Evolutionary conservation across 2,888 invertebrate species (phyloP).

Genomic region (Dicycla oo): DNA sequence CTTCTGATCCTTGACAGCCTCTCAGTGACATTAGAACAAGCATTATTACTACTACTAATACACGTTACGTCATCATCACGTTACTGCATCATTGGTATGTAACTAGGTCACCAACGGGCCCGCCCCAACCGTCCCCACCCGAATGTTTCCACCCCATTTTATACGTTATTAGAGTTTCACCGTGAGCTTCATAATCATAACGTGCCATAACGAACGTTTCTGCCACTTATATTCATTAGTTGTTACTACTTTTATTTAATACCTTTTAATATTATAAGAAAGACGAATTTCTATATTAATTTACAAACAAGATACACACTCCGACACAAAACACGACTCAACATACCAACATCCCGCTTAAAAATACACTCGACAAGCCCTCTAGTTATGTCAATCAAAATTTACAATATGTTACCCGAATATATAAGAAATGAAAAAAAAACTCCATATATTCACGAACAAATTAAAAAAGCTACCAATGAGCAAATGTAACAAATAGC

Average conservation of each 20-base stretch:
- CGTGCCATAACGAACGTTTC: constrained; percentile 21
- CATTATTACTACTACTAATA: no score
- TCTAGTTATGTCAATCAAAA: no score
- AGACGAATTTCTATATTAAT: no score
- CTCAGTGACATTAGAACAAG: neutral
- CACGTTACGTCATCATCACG: neutral
- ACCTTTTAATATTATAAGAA: neutral
- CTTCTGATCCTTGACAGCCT: neutral
- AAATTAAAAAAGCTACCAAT: no score
- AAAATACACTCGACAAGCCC: no score
- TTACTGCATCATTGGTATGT: constrained; percentile 5
- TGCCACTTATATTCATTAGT: constrained; percentile 29
- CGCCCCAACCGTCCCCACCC: neutral
- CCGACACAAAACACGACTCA: no score
- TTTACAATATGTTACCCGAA: no score
- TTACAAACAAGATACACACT: no score
- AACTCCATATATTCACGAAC: no score
- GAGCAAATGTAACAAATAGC: no score
- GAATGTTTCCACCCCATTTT: constrained; percentile 42
- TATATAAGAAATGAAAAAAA: no score
- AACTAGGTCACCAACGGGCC: constrained; percentile 7
- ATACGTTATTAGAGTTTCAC: constrained; percentile 38
- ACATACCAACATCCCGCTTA: no score
- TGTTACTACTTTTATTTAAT: constrained; percentile 15
- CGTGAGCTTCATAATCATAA: constrained; percentile 38